These are phyloP conservation scores for Gavia stellata DNA, from an alignment of 2,113 vertebrate genomes.

Conservation along the genomic window DNA sequence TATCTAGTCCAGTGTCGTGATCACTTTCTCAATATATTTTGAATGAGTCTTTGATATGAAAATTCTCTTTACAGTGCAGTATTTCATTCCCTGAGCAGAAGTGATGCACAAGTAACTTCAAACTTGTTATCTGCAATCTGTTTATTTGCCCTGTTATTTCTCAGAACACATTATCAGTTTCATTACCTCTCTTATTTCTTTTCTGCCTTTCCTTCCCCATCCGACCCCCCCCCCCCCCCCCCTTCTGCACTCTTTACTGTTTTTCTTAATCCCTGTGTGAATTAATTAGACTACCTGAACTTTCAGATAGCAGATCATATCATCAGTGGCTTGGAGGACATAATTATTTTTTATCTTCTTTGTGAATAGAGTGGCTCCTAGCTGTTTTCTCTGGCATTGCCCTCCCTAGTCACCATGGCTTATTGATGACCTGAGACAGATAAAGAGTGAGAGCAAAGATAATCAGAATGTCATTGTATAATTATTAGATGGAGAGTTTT, in stretches of 20 bases:
- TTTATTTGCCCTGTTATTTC: neutral
- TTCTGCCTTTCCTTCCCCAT: neutral
- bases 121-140: neutral
- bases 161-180: neutral
- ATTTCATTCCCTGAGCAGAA: neutral
- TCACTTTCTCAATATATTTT: neutral
- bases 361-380: neutral
- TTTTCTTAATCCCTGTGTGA: neutral
- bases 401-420: neutral
- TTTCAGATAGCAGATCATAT: neutral
- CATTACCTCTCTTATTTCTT: neutral
- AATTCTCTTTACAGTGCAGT: neutral
- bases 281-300: neutral
- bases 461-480: neutral
- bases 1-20: neutral
- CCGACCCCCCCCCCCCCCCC: accelerated
- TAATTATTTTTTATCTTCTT: neutral
- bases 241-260: neutral
- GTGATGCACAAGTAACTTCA: neutral
- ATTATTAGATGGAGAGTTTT: neutral
- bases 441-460: neutral
- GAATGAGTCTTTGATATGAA: neutral
- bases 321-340: neutral
- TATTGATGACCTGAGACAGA: neutral
- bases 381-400: neutral